Evolutionary conservation across 1,140 invertebrate species (phyloP), one percentile per base, ranked within the genome.

Genomic region (Myzus persicae): DNA sequence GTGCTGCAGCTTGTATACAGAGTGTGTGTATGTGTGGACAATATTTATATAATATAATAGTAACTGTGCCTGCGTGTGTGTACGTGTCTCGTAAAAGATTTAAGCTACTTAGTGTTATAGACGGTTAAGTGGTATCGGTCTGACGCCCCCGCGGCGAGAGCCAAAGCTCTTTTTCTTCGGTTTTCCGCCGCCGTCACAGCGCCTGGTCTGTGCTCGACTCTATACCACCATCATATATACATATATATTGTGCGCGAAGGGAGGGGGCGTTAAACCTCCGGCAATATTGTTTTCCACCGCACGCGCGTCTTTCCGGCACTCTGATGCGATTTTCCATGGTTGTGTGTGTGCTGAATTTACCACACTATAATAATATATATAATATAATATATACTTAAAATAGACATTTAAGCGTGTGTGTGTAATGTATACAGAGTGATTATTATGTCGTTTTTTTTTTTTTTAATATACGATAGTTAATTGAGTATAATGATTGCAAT

Each of bases 121-220:
- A 93, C 76, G 91, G 91, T 93, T 93, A 93, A 93, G 91, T 93
- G 91, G 91, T 93, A 93, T 93, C 91, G 91, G 91, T 93, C 91
- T 84, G 91, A 93, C 91, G 91, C 91, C 91, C 91, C 76, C 81
- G 90, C 81, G 81, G 91, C 46, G 91, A 84, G 54, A 84, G 20
- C 91, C 91, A 85, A 93, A 93, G 81, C 91, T 93, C 46, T 38
- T 85, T 42, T 93, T 84, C 81, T 84, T 82, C 89, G 26, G 89
- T 90, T 90, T 59, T 90, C 54, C 89, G 54, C 38, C 54, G 54
- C 46, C 42, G 38, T 40, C 38, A 36, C 88, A 89, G 38, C 36
- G 88, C 42, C 54, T 40, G 18, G n/a, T 44, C 42, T 26, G 59
- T 76, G 59, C 59, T 76, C 59, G 36, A n/a, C 59, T 76, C 59